Evolutionary conservation across 2,113 vertebrate genomes (phyloP), one percentile per base, ranked within the genome.

Genomic region (Rhadina sibilatrix): DNA sequence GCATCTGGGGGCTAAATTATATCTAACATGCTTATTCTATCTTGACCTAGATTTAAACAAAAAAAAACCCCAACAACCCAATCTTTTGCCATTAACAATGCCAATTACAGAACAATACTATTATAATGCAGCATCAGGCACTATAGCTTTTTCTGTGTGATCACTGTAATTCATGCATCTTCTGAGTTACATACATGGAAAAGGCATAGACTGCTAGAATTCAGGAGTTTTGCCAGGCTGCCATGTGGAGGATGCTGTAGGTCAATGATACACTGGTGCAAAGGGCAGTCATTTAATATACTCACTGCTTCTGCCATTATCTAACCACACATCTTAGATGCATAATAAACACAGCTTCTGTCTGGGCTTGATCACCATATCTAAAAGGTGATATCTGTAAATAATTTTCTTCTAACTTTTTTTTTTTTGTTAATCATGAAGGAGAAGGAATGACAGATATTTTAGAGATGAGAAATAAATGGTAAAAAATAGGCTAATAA

Each of bases 31-130:
- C 64, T 95, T 96, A 79, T 83, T 91, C 85, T 94, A 35, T 87
- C 92, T 93, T 94, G 90, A 85, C 59, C 49, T 95, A 89, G 61
- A 93, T 96, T 95, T 86, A 93, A 57, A 69, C 14, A 63, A 86
- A 93, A 63, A 93, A 63, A 87, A 54, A 11, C 1, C 35, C 2
- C 38, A 68, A 37, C 68, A 86, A 54, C 25, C 4, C 46, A 52
- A 54, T 87, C 49, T 94, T 92, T 94, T 89, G 33, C 37, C 14
- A 74, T 89, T 93, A 94, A 88, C 60, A 78, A 49, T 64, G 46
- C 9, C 90, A 86, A 19, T 90, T 95, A 84, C 60, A 80, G 66
- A 95, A 88, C 35, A 44, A 81, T 93, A 25, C 17, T 75, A 27
- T 66, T 76, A 66, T 46, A 94, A 76, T 72, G 15, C 47, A 85